These are phyloP conservation scores for Gymnocephalus cernua DNA, from an alignment of 2,113 vertebrate species.

Conservation along the genomic window DNA sequence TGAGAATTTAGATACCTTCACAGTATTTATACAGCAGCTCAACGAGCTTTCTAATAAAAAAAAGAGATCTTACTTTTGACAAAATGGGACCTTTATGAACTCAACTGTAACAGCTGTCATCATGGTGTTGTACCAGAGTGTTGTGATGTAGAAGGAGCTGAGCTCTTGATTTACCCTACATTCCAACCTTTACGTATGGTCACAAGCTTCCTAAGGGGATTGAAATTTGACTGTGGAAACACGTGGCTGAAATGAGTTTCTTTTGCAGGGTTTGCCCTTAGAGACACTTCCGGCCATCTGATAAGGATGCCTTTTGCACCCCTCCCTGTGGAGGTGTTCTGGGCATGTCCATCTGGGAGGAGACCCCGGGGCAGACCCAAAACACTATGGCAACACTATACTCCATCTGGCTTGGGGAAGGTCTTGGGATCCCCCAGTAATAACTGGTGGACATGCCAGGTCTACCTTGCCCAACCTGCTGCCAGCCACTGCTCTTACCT, in stretches of 20 bases:
- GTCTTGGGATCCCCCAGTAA: background rate
- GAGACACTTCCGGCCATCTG: background rate
- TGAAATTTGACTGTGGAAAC: background rate
- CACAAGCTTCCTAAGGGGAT: background rate
- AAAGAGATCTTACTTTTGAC: too few relatives aligned
- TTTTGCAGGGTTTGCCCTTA: background rate
- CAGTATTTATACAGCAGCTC: too few relatives aligned
- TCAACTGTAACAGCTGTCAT: background rate
- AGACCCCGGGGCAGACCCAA: background rate
- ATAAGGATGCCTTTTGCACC: background rate
- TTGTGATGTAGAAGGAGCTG: background rate
- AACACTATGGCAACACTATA: background rate
- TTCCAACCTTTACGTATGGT: background rate
- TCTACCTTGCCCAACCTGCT: background rate
- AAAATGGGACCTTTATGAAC: background rate
- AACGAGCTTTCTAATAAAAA: too few relatives aligned
- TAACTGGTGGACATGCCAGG: background rate
- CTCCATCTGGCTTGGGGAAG: background rate
- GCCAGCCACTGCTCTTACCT: background rate
- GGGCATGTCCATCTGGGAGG: background rate
- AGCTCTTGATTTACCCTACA: background rate
- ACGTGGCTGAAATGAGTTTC: background rate
- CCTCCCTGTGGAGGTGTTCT: too few relatives aligned
- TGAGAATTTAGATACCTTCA: too few relatives aligned
- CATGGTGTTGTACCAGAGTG: background rate